Evolutionary conservation across 2,888 invertebrate genomes (phyloP), one percentile per base, ranked within the genome.

Genomic region (Amphimallon solstitiale): DNA sequence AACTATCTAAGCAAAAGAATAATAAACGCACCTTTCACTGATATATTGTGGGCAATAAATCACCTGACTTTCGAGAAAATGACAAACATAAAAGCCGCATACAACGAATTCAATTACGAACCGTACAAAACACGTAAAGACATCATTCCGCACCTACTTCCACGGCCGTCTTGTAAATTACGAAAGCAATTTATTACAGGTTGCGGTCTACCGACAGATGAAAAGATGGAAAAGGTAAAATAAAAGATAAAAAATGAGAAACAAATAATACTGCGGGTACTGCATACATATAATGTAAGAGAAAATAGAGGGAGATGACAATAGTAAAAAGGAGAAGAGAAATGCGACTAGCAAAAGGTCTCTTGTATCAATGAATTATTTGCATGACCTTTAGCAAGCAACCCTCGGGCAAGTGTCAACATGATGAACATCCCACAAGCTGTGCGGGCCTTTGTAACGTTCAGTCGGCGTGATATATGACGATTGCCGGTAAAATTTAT

Each of bases 401-500:
- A 45, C 49, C 56, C 65, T 38, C 59, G 49, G 59, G 59, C 59
- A 15, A 54, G 46, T 48, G 48, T 65, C 65, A 65, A 60, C 59
- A 65, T 59, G 65, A 65, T 65, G 65, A 60, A 65, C 59, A 60
- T 54, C 63, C 38, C 62, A 48, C 48, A 63, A 49, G 60, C 51
- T 51, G 51, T 35, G 51, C 35, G 23, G 51, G 51, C 35, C 51
- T 51, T 51, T 51, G 51, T 51, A 51, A 51, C 51, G 9, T 51
- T 51, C 51, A 35, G 51, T 51, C 35, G 23, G 51, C 15, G 51
- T 51, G 35, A 51, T 51, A 35, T 51, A 51, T 51, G 51, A 17
- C 51, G 51, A 51, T 35, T 51, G 35, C 35, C 35, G 35, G 51
- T 51, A 35, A 51, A 51, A 51, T 51, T 51, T 51, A 51, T 35